These are phyloP conservation scores for Melanocharis versteri DNA, from an alignment of 2,113 vertebrate species.

Conservation along the genomic window DNA sequence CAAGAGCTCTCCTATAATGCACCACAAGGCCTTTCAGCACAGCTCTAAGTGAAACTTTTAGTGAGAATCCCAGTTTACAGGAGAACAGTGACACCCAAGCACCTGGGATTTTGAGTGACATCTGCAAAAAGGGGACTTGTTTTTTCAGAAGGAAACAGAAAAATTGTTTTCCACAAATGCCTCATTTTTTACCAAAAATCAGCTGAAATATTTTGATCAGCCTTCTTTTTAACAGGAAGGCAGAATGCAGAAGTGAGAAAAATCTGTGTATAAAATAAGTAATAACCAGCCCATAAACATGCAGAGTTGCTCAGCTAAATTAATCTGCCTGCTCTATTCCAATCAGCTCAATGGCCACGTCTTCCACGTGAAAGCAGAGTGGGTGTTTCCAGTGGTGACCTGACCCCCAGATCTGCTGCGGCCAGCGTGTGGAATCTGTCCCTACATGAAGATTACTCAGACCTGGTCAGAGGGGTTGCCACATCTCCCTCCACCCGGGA, in stretches of 20 bases:
- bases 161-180: neutral
- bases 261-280: neutral
- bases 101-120: fast-evolving
- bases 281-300: neutral
- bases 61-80: neutral
- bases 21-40: neutral
- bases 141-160: neutral
- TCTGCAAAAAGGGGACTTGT: neutral
- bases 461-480: neutral
- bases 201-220: neutral
- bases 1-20: neutral
- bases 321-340: neutral
- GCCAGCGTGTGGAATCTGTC: neutral
- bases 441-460: neutral
- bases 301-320: neutral
- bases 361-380: neutral
- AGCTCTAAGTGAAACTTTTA: neutral
- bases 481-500: neutral
- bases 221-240: neutral
- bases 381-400: neutral
- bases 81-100: neutral
- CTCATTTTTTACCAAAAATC: fast-evolving
- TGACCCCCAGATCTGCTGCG: neutral
- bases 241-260: neutral
- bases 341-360: neutral